These are phyloP conservation scores for Pachypeltis micranthus DNA, from an alignment of 1,140 invertebrate species.

Conservation along the genomic window DNA sequence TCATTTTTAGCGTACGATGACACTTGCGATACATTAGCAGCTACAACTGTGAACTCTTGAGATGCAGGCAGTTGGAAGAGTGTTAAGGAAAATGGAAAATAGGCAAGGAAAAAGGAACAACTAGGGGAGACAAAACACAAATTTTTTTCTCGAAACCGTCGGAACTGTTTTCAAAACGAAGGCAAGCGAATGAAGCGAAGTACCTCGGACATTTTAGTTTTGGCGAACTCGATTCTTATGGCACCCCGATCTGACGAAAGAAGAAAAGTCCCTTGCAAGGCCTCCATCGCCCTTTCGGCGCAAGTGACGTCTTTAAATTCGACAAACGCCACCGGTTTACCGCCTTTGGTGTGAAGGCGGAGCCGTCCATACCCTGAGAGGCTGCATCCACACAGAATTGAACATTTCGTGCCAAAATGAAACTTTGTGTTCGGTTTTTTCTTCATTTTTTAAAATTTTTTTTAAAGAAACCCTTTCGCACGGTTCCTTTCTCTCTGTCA, in stretches of 20 bases:
- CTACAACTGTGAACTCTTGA: no score
- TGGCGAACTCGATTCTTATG: slow-evolving; percentile 95
- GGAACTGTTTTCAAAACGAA: slow-evolving; percentile 27
- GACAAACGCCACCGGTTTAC: slow-evolving; percentile 87
- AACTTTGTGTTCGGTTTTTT: no score
- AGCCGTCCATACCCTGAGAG: slow-evolving; percentile 93
- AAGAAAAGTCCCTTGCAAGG: slow-evolving; percentile 86
- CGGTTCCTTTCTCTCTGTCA: no score
- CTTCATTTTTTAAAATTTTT: no score
- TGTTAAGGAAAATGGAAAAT: no score
- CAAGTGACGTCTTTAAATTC: slow-evolving; percentile 86
- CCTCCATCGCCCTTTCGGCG: slow-evolving; percentile 78
- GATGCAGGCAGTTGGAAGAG: no score
- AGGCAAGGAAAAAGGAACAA: no score
- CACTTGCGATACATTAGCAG: no score
- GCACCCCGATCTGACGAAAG: slow-evolving; percentile 88
- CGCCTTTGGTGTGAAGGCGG: slow-evolving; percentile 90
- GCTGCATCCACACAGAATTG: slow-evolving; percentile 53
- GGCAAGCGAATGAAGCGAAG: slow-evolving; percentile 31
- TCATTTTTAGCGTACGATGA: no score
- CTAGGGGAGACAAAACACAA: no score
- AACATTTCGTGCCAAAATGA: no score
- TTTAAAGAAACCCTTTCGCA: no score
- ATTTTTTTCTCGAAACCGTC: background rate
- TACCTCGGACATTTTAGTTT: slow-evolving; percentile 90